Conservation (phyloP, 1,140 invertebrate genomes). For the Bombyx mandarina region DNA sequence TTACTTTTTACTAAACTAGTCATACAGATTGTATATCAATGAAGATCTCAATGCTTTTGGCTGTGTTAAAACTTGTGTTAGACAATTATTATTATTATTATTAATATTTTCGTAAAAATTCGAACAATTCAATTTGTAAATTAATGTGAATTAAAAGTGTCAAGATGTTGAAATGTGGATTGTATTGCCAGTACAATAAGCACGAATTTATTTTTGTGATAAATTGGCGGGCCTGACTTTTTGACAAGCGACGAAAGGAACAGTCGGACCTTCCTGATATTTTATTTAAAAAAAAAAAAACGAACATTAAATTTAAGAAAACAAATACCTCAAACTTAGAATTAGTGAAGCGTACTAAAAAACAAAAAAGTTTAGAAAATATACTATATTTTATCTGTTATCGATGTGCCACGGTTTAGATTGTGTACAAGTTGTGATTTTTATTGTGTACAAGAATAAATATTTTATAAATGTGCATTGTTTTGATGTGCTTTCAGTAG, state of each 20-base stretch:
- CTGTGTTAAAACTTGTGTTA: constrained; percentile 31
- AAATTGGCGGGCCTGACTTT: constrained; percentile 6
- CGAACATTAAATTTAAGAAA: too few relatives aligned
- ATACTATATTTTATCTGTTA: constrained; percentile 53
- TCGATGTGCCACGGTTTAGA: constrained; percentile 56
- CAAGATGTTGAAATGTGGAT: neutral
- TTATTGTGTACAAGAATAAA: constrained; percentile 51
- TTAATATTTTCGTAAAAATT: too few relatives aligned
- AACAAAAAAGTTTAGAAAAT: constrained; percentile 39
- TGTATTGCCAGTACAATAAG: constrained; percentile 11
- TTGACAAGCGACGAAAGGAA: too few relatives aligned
- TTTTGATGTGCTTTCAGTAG: neutral
- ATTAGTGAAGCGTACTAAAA: neutral
- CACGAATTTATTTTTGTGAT: constrained; percentile 58
- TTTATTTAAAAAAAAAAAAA: too few relatives aligned
- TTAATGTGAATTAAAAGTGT: too few relatives aligned
- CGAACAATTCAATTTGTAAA: too few relatives aligned
- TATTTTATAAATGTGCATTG: constrained; percentile 60
- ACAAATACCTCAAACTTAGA: constrained; percentile 1
- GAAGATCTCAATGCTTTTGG: constrained; percentile 52
- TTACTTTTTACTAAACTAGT: constrained; percentile 20
- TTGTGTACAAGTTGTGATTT: constrained; percentile 51
- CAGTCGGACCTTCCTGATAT: too few relatives aligned
- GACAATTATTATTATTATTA: constrained; percentile 6
- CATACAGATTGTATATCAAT: constrained; percentile 18